Base-by-base conservation (phyloP, 30 jellyfish, hydroid and myxozoan species). In the Chironex yamaguchii region DNA sequence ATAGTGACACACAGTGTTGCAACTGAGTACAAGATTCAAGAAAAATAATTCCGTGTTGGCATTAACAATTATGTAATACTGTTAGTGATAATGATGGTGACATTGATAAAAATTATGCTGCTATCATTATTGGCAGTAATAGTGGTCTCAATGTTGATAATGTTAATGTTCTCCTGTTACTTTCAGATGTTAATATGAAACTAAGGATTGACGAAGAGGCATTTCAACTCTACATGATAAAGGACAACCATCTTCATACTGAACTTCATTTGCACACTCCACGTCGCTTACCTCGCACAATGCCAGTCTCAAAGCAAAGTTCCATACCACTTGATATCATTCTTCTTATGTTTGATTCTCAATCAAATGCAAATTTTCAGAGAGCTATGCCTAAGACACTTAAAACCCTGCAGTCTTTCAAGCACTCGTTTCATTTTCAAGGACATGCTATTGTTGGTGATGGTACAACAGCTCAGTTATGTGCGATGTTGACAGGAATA, bases 391-490 rank as follows among this genome's bases (percentile, higher is more conserved):
- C 86, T n/a, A 34, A 31, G 62, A 72, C 89, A 0, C 84, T 53
- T 51, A 87, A 73, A 4, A 34, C 28, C 49, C 81, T 90, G 4
- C 21, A 23, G 35, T 31, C 49, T 9, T 82, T 80, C 28, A 29
- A 77, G 21, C 31, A 70, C 62, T 34, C 90, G 0, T 79, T 90
- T 24, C 65, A 72, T 30, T 90, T 82, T 36, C 70, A 84, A 48
- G 95, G 96, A 0, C 95, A 90, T 27, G 29, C 96, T 4, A 90
- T 90, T 1, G 97, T 90, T n/a, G 97, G 97, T 3, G 97, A 90
- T 68, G 97, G 97, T 22, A 90, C 97, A 20, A 90, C 97, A 4
- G 91, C 97, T 9, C 97, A 90, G 75, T 71, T 90, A 4, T 69
- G 89, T 20, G 96, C 96, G 3, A 64, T 90, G 42, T 42, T 84